Evolutionary conservation across 2,797 vertebrate species (phyloP).

Genomic region (Chiloscyllium punctatum): DNA sequence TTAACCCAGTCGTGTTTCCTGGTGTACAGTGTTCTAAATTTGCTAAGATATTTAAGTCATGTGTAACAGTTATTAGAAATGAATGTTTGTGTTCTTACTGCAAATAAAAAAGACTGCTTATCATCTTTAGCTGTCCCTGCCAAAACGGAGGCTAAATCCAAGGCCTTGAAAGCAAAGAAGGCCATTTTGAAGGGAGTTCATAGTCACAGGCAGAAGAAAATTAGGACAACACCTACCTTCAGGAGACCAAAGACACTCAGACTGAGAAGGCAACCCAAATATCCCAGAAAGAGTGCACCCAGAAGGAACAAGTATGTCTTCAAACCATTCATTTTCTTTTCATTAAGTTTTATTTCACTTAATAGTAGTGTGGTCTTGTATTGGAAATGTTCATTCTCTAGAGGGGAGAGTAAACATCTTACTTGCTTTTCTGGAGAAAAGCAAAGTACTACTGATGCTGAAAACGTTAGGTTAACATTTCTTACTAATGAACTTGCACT

Average conservation of each 20-base stretch:
- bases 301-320: constrained; percentile 84
- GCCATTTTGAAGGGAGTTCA: constrained; percentile 93
- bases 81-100: background rate
- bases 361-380: background rate
- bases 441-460: background rate
- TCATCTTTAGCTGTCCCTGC: constrained; percentile 68
- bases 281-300: constrained; percentile 90
- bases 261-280: constrained; percentile 87
- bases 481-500: background rate
- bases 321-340: background rate
- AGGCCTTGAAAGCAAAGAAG: constrained; percentile 95
- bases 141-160: constrained; percentile 94
- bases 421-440: background rate
- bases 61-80: background rate
- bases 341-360: background rate
- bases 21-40: background rate
- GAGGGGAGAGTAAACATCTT: background rate
- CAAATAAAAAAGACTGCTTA: constrained; percentile 20
- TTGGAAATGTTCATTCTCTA: background rate
- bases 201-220: constrained; percentile 92
- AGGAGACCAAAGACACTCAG: constrained; percentile 86
- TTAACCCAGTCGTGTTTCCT: too few species aligned
- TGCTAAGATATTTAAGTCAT: background rate
- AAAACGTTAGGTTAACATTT: background rate
- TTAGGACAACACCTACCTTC: constrained; percentile 89